Percentiles rank a stretch among this genome's conserved stretches.
phyloP scores from a whole-genome alignment of 2,888 invertebrate species.

The Linnaemya vulpina region DNA sequence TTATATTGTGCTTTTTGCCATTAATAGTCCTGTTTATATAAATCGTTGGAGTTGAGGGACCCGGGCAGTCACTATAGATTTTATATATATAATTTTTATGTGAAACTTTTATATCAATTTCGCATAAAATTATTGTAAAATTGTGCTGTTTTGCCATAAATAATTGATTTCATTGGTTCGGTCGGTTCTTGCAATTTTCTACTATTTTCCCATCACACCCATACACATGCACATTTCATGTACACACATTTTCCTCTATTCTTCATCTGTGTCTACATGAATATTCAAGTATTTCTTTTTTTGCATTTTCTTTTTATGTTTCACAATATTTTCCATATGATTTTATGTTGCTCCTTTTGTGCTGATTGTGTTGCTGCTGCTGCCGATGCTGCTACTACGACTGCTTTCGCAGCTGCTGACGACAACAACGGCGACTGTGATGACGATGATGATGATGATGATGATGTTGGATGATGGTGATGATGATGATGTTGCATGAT shows the following conservation, averaged over 20 bases:
- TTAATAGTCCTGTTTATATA: too few species aligned
- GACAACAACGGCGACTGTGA: not conserved
- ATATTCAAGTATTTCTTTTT: conserved; percentile 6
- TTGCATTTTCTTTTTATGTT: conserved; percentile 34
- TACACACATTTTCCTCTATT: conserved; percentile 1
- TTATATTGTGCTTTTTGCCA: too few species aligned
- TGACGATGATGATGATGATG: conserved; percentile 42
- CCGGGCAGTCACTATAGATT: too few species aligned
- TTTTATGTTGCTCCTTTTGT: conserved; percentile 64
- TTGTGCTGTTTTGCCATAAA: not conserved
- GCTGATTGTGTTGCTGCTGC: conserved; percentile 47
- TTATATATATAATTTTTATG: too few species aligned
- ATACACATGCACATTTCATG: not conserved
- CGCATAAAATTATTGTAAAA: not conserved
- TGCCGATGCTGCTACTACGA: conserved; percentile 31
- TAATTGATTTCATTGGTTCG: conserved; percentile 7
- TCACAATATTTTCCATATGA: conserved; percentile 68
- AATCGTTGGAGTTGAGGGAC: too few species aligned
- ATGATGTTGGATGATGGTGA: conserved; percentile 14
- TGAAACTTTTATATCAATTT: not conserved
- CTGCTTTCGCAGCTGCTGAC: conserved; percentile 35
- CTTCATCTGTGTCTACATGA: conserved; percentile 35
- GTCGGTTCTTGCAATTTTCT: conserved; percentile 5
- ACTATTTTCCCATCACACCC: not conserved
- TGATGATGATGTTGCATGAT: conserved; percentile 58